Evolutionary conservation across 2,797 vertebrate species (phyloP).

Genomic region (Peromyscus eremicus): DNA sequence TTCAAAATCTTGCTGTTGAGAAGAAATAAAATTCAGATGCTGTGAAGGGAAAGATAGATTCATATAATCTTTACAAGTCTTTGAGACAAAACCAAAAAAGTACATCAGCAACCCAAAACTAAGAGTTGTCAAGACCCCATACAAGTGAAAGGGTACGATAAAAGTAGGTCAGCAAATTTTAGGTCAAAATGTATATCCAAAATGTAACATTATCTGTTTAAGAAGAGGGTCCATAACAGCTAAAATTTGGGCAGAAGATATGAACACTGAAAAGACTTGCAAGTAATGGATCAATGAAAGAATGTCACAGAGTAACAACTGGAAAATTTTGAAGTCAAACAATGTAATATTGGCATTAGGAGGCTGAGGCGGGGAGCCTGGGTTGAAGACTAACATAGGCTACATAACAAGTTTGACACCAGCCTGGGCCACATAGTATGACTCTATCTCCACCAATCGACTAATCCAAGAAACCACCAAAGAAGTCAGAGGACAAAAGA

Average conservation of each 20-base stretch:
- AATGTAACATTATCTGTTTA: neutral
- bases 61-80: neutral
- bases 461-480: neutral
- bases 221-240: neutral
- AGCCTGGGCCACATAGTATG: neutral
- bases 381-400: neutral
- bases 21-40: slow-evolving; percentile 30
- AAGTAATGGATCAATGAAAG: neutral
- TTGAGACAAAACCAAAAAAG: neutral
- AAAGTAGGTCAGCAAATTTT: neutral
- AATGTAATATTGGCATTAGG: neutral
- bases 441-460: neutral
- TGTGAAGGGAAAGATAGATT: neutral
- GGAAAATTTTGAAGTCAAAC: neutral
- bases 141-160: neutral
- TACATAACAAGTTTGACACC: neutral
- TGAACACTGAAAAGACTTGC: neutral
- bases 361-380: neutral
- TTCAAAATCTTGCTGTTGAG: slow-evolving; percentile 17
- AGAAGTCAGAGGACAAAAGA: neutral
- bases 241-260: neutral
- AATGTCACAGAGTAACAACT: neutral
- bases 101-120: neutral
- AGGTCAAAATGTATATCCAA: neutral
- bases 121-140: neutral